Evolutionary conservation across 2,113 vertebrate genomes (phyloP).

Genomic region (Cercocebus atys): DNA sequence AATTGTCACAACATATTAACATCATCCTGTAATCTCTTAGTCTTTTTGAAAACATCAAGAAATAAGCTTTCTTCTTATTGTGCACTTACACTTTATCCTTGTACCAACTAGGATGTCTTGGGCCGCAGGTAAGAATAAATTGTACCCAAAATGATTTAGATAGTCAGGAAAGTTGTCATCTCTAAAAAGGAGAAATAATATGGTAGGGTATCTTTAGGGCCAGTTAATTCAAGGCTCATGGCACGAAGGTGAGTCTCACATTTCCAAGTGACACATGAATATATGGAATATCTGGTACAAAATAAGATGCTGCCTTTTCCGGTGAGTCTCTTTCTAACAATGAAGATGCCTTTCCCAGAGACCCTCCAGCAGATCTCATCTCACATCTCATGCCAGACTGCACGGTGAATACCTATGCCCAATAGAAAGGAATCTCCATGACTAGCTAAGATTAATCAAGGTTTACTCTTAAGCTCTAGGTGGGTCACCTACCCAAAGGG

Average conservation of each 20-base stretch:
- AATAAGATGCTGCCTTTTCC: not conserved
- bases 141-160: not conserved
- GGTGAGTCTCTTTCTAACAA: not conserved
- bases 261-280: not conserved
- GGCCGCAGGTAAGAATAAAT: not conserved
- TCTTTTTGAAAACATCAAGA: not conserved
- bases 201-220: not conserved
- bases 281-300: not conserved
- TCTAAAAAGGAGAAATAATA: constrained; percentile 22
- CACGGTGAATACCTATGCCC: not conserved
- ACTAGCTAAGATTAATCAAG: not conserved
- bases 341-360: not conserved
- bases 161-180: not conserved
- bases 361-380: not conserved
- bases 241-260: not conserved
- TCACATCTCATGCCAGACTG: not conserved
- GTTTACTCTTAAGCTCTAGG: not conserved
- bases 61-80: not conserved
- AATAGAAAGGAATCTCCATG: not conserved
- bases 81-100: not conserved
- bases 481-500: not conserved
- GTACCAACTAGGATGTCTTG: not conserved
- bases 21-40: not conserved
- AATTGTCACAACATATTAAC: not conserved
- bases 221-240: not conserved